Conservation (phyloP, 2,113 vertebrate species). For the Eolophus roseicapilla region DNA sequence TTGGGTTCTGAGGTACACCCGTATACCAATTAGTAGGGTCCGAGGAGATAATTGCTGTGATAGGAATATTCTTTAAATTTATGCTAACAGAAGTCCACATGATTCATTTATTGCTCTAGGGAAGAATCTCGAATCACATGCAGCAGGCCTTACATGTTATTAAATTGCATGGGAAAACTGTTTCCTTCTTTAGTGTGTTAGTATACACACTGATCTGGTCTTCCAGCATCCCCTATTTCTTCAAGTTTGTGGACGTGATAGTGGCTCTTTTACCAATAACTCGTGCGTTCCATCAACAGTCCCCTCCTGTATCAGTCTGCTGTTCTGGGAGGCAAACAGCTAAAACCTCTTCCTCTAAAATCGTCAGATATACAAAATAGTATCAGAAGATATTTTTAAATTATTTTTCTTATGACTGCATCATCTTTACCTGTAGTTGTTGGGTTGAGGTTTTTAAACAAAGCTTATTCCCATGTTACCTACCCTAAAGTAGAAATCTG, state of each 20-base stretch:
- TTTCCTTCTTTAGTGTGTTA: not conserved
- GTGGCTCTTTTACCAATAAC: not conserved
- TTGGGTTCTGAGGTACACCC: not conserved
- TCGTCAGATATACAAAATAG: not conserved
- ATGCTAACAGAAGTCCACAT: not conserved
- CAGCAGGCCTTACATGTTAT: not conserved
- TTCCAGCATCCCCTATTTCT: not conserved
- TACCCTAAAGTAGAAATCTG: not conserved
- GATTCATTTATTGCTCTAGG: not conserved
- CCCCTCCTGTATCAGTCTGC: not conserved
- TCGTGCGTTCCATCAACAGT: rapidly evolving
- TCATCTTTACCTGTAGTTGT: not conserved
- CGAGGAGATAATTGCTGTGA: not conserved
- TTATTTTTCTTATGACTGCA: not conserved
- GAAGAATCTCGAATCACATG: not conserved
- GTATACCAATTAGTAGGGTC: not conserved
- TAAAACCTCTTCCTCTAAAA: not conserved
- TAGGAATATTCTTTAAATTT: not conserved
- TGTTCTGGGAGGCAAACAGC: not conserved
- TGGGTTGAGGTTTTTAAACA: not conserved
- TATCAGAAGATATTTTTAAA: not conserved
- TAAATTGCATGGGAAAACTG: not conserved
- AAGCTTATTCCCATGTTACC: not conserved
- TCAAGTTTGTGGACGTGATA: not conserved
- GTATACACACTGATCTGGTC: not conserved